Base-by-base conservation (phyloP, 23 tunicate species). In the Aplidium turbinatum region DNA sequence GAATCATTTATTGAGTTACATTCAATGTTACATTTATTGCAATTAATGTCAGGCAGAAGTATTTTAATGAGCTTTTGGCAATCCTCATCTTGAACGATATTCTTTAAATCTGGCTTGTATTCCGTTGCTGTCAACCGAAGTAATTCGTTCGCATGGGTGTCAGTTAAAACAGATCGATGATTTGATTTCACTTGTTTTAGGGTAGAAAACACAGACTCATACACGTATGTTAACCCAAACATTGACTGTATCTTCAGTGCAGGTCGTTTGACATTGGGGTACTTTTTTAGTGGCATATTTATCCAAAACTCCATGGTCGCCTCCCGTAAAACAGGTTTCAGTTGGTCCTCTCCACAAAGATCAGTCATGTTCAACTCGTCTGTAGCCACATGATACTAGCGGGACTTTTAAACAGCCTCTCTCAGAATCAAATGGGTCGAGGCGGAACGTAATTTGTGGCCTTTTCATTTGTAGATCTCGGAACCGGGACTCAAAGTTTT, bases 21-120 rank as follows among this genome's bases (percentile, higher is more conserved):
- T n/a, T n/a, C n/a, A n/a, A n/a, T n/a, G n/a, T n/a, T n/a, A n/a
- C 71, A 58, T 76, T 58, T 58, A 76, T 76, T 61, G 71, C 42
- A 24, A 58, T 76, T 57, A 56, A 40, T 76, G 57, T 76, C 61
- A 60, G 70, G 39, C 57, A 71, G 70, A 76, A n/a, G n/a, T n/a
- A n/a, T n/a, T n/a, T n/a, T n/a, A n/a, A n/a, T n/a, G n/a, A n/a
- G n/a, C 35, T 76, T 76, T 57, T 76, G 81, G 81, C 81, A 76
- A 38, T 76, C 81, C 29, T 76, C 39, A 34, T 76, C 47, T 76
- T 76, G 79, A 56, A n/a, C n/a, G 57, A 76, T 76, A 70, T 33
- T 76, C 81, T 76, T 76, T 71, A 76, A 76, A 61, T 46, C 81
- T 31, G 81, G 81, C 71, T 76, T 60, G 81, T 76, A 76, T 76